Conservation (phyloP, 2,113 vertebrate genomes). For the Pleuronectes platessa region DNA sequence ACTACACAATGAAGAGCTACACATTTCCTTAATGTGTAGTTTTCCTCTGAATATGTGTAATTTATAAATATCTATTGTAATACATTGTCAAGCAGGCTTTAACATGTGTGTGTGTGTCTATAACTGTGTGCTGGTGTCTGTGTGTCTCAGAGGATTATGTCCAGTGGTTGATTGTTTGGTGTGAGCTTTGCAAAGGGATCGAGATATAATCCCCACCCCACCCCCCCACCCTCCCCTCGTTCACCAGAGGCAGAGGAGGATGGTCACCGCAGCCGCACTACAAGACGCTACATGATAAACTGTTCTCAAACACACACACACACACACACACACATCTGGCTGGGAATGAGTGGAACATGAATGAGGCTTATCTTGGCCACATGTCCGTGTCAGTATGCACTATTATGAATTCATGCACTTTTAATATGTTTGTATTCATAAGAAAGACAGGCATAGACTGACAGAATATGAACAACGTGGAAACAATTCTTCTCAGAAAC, state of each 20-base stretch:
- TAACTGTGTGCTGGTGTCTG: slow-evolving; percentile 45
- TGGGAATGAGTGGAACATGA: background rate
- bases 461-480: background rate
- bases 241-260: slow-evolving; percentile 43
- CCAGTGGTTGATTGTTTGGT: slow-evolving; percentile 81
- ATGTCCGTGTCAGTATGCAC: background rate
- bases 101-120: slow-evolving; percentile 11
- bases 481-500: background rate
- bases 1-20: background rate
- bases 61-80: background rate
- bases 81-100: slow-evolving; percentile 1
- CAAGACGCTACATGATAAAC: background rate
- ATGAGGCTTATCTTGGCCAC: background rate
- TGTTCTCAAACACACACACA: background rate
- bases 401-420: too few relatives aligned
- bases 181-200: slow-evolving; percentile 78
- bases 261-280: slow-evolving; percentile 27
- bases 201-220: slow-evolving; percentile 75
- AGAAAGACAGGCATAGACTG: background rate
- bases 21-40: background rate
- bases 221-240: slow-evolving; percentile 19
- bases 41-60: background rate
- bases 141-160: slow-evolving; percentile 77
- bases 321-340: background rate
- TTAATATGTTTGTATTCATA: background rate